Evolutionary conservation across 2,113 vertebrate genomes (phyloP).

Genomic region (Rhinoptilus africanus): DNA sequence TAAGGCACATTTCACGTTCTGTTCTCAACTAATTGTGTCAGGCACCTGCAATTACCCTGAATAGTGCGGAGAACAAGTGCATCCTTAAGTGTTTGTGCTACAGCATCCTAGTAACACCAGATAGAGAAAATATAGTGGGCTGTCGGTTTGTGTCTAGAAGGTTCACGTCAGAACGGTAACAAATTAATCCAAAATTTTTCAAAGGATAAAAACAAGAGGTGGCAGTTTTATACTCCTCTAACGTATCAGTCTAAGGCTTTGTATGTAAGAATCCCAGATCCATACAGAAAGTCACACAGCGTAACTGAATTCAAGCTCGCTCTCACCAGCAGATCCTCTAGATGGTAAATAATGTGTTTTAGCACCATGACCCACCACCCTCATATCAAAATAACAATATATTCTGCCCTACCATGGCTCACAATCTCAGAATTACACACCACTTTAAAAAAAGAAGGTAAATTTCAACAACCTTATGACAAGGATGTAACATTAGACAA

Average conservation of each 20-base stretch:
- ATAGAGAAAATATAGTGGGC: accelerated
- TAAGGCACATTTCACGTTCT: neutral
- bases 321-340: neutral
- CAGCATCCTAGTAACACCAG: neutral
- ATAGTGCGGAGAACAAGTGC: neutral
- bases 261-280: neutral
- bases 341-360: neutral
- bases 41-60: neutral
- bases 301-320: neutral
- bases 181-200: neutral
- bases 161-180: neutral
- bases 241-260: neutral
- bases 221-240: neutral
- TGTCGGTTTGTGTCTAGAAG: neutral
- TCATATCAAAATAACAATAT: neutral
- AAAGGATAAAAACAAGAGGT: neutral
- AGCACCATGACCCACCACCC: neutral
- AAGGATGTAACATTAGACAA: neutral
- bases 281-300: neutral
- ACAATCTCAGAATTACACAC: neutral
- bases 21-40: neutral
- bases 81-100: neutral
- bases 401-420: neutral
- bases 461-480: neutral
- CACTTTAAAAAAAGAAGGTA: neutral